Evolutionary conservation across 2,797 vertebrate species (phyloP).

Genomic region (Pantherophis vulpinus): DNA sequence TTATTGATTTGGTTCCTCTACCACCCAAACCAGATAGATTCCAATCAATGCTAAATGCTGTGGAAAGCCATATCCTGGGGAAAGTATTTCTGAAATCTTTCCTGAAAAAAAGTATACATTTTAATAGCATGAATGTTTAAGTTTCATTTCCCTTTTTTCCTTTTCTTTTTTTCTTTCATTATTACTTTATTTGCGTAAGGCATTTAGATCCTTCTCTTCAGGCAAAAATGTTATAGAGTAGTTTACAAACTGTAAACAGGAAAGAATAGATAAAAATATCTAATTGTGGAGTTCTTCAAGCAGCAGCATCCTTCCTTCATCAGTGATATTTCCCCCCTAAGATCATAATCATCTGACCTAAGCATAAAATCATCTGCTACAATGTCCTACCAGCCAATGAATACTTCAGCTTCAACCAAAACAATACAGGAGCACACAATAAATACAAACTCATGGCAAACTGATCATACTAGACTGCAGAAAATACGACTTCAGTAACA

Average conservation of each 20-base stretch:
- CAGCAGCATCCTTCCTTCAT: background rate
- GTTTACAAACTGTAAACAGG: background rate
- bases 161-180: background rate
- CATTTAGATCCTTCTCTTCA: background rate
- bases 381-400: too few relatives aligned
- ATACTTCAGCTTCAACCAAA: too few relatives aligned
- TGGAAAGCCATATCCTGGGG: background rate
- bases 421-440: too few relatives aligned
- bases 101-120: background rate
- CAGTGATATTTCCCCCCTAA: background rate
- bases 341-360: background rate
- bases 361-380: too few relatives aligned
- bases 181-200: background rate
- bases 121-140: background rate
- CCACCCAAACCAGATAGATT: background rate
- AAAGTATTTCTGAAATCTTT: background rate
- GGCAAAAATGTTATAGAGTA: background rate
- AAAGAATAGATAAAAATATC: background rate
- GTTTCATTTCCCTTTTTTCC: background rate
- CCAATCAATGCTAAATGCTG: background rate
- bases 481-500: too few relatives aligned
- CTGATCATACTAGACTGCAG: too few relatives aligned
- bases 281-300: background rate
- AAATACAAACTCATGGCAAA: too few relatives aligned
- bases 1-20: background rate